Conservation (phyloP, 2,888 invertebrate genomes). For the Coleophora deauratella region DNA sequence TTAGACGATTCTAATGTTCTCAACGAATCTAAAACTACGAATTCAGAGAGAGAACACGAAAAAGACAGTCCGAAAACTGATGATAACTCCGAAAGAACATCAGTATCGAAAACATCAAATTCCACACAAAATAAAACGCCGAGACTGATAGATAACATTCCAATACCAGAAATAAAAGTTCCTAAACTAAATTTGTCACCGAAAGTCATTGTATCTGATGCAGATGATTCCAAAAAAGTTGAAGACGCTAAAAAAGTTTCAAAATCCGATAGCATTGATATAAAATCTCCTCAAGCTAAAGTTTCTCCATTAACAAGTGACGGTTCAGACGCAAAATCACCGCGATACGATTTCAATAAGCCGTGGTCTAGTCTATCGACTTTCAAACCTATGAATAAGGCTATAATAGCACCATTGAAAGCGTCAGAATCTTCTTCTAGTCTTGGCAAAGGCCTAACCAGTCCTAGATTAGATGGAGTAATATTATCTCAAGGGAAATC, state of each 20-base stretch:
- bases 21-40: conserved; percentile 37
- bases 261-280: conserved; percentile 31
- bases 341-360: conserved; percentile 46
- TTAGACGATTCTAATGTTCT: conserved; percentile 46
- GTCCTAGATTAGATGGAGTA: conserved; percentile 59
- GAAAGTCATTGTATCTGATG: conserved; percentile 40
- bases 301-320: conserved; percentile 49
- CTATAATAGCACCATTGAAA: conserved; percentile 37
- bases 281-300: conserved; percentile 43
- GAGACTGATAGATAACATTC: conserved; percentile 30
- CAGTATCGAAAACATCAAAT: conserved; percentile 31
- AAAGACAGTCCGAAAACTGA: conserved; percentile 37
- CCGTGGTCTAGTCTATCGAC: conserved; percentile 52
- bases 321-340: conserved; percentile 42
- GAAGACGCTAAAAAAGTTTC: conserved; percentile 31
- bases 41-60: conserved; percentile 35
- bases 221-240: conserved; percentile 45
- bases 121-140: conserved; percentile 27
- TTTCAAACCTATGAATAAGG: conserved; percentile 47
- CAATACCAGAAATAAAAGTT: conserved; percentile 57
- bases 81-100: conserved; percentile 38
- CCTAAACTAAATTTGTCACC: conserved; percentile 49
- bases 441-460: conserved; percentile 42
- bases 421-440: conserved; percentile 49
- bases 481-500: conserved; percentile 64